Evolutionary conservation across 2,888 invertebrate genomes (phyloP).

Genomic region (Notodonta dromedarius): DNA sequence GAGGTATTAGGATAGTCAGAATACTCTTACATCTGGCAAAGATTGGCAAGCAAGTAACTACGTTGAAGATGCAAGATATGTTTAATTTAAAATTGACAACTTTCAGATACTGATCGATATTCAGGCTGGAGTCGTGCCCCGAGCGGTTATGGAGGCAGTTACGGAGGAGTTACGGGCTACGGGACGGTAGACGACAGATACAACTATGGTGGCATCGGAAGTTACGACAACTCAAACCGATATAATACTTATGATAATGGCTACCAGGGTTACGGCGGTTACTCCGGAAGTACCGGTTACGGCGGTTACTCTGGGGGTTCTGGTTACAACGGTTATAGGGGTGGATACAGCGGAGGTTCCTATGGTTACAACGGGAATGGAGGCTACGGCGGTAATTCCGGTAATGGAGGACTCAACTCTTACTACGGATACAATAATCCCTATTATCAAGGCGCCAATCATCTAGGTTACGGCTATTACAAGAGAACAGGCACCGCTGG

Average conservation of each 20-base stretch:
- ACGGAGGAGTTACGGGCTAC: conserved; percentile 52
- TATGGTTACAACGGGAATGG: conserved; percentile 19
- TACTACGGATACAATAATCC: conserved; percentile 85
- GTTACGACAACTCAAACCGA: conserved; percentile 27
- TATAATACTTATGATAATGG: conserved; percentile 27
- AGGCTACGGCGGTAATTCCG: conserved; percentile 84
- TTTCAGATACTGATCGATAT: conserved; percentile 57
- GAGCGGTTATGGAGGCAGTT: conserved; percentile 42
- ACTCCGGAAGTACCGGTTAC: conserved; percentile 14
- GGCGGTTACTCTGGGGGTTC: conserved; percentile 15
- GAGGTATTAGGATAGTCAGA: not conserved
- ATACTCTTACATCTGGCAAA: no score
- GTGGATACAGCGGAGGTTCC: conserved; percentile 32
- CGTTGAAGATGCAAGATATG: no score
- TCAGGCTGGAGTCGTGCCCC: conserved; percentile 68
- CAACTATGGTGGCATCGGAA: conserved; percentile 21
- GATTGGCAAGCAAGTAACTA: no score
- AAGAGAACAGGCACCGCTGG: conserved; percentile 61
- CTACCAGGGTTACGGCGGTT: conserved; percentile 24
- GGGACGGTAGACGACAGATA: conserved; percentile 62
- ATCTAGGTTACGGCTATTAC: conserved; percentile 85
- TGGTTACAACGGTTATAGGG: conserved; percentile 13
- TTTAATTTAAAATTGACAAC: not conserved
- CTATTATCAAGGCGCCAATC: conserved; percentile 78
- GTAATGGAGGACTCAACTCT: conserved; percentile 84